Conservation (phyloP, 2,113 vertebrate species). For the Nipponia nippon region DNA sequence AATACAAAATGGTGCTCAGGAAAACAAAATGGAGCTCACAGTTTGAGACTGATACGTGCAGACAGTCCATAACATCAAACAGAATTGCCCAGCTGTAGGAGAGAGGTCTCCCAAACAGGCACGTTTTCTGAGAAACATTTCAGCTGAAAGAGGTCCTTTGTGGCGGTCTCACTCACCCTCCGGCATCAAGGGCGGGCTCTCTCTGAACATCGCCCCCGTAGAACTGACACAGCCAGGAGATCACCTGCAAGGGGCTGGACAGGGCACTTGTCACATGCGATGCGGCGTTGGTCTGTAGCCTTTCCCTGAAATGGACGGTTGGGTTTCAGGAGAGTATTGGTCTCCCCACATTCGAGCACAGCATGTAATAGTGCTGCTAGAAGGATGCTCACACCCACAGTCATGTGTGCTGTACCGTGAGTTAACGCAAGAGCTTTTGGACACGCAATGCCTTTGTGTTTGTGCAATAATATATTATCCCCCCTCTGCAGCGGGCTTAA, state of each 20-base stretch:
- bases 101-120: neutral
- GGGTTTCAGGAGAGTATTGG: rapidly evolving
- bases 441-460: rapidly evolving
- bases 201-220: rapidly evolving
- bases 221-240: rapidly evolving
- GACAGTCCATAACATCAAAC: conserved; percentile 64
- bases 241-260: neutral
- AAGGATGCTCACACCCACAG: rapidly evolving
- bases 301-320: rapidly evolving
- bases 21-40: conserved; percentile 34
- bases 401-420: rapidly evolving
- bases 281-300: rapidly evolving
- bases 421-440: neutral
- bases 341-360: rapidly evolving
- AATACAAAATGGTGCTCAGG: conserved; percentile 40
- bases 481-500: neutral
- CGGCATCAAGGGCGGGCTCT: rapidly evolving
- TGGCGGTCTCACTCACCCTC: neutral
- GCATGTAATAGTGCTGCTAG: rapidly evolving
- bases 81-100: conserved; percentile 25
- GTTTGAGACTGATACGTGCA: conserved; percentile 43
- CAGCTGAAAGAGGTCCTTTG: conserved; percentile 17
- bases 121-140: neutral
- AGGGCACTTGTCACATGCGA: rapidly evolving
- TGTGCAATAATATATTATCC: neutral